Conservation (phyloP, 2,888 invertebrate species). For the Apomyelois bistriatella region DNA sequence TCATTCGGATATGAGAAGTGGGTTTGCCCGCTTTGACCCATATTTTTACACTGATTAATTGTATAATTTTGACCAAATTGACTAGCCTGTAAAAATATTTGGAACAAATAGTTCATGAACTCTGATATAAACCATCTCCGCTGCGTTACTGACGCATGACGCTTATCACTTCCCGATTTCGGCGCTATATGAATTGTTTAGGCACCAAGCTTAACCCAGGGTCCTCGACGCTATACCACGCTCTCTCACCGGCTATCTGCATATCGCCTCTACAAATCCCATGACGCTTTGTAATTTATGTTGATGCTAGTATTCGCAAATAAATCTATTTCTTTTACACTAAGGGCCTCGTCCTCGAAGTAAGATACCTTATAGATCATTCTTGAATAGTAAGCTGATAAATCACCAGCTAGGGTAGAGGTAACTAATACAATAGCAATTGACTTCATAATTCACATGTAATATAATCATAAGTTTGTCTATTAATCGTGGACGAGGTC, state of each 20-base stretch:
- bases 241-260: slow-evolving; percentile 50
- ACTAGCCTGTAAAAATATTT: neutral
- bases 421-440: neutral
- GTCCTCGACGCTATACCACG: slow-evolving; percentile 36
- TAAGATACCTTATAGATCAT: neutral
- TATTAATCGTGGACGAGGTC: slow-evolving; percentile 20
- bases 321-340: slow-evolving; percentile 2
- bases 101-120: neutral
- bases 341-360: neutral
- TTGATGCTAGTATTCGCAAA: slow-evolving; percentile 36
- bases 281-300: slow-evolving; percentile 42
- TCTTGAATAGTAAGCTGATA: neutral
- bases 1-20: no score
- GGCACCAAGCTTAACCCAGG: slow-evolving; percentile 17
- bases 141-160: slow-evolving; percentile 25
- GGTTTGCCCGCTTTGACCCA: no score
- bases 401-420: neutral
- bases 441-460: neutral
- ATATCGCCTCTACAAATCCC: slow-evolving; percentile 49
- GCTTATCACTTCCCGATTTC: slow-evolving; percentile 32
- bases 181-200: slow-evolving; percentile 18
- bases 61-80: neutral
- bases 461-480: slow-evolving; percentile 17
- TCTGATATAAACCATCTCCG: slow-evolving; percentile 17
- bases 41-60: no score